Evolutionary conservation across 2,797 vertebrate genomes (phyloP).

Genomic region (Prionace glauca): DNA sequence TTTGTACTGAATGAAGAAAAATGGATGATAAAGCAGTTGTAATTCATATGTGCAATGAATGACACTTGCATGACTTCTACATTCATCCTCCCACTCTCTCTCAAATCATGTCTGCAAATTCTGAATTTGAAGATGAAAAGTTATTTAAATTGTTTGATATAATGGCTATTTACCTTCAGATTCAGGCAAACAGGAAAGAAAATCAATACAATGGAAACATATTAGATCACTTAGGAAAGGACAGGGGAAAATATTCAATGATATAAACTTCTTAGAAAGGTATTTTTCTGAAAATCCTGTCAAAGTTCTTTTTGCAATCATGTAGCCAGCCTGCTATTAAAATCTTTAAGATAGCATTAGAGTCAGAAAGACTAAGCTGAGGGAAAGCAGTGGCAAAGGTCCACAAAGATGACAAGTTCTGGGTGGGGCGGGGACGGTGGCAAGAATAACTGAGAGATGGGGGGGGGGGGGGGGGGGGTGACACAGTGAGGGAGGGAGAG

Average conservation of each 20-base stretch:
- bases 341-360: neutral
- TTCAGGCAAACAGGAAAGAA: neutral
- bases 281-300: neutral
- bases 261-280: neutral
- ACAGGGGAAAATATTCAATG: constrained; percentile 65
- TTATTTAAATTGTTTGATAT: neutral
- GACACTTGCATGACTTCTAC: neutral
- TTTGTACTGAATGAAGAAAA: neutral
- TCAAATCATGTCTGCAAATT: neutral
- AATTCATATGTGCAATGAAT: neutral
- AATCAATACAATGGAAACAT: neutral
- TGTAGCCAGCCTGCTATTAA: neutral
- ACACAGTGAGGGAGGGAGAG: no score
- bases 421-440: no score
- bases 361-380: no score
- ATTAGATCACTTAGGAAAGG: constrained; percentile 49
- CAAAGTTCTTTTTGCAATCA: neutral
- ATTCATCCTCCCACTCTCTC: neutral
- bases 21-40: neutral
- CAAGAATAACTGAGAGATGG: no score
- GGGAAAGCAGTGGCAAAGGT: no score
- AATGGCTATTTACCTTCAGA: neutral
- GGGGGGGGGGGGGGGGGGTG: no score
- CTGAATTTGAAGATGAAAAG: neutral
- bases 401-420: no score